Evolutionary conservation across 2,113 vertebrate species (phyloP).

Genomic region (Pterophyllum scalare): DNA sequence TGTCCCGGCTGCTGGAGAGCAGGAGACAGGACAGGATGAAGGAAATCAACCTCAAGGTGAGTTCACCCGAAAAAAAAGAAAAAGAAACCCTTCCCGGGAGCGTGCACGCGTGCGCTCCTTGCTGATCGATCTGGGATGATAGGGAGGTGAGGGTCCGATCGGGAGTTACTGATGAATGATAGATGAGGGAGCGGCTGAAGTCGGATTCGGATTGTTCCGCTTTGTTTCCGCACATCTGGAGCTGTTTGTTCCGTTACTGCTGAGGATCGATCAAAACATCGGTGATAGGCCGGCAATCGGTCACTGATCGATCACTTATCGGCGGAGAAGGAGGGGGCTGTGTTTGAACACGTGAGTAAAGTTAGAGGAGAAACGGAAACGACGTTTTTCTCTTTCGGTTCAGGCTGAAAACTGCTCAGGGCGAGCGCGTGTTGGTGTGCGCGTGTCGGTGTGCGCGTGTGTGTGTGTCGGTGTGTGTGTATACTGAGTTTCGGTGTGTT

Average conservation of each 20-base stretch:
- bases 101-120: conserved; percentile 8
- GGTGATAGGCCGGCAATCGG: neutral
- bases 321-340: neutral
- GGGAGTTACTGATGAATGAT: neutral
- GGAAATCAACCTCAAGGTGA: conserved; percentile 81
- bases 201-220: conserved; percentile 19
- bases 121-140: neutral
- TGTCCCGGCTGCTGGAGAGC: conserved; percentile 72
- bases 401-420: neutral
- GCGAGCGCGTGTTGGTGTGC: neutral
- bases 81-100: conserved; percentile 6
- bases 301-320: fast-evolving
- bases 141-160: neutral
- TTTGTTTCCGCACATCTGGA: conserved; percentile 45
- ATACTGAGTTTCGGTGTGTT: neutral
- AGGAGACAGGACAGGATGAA: conserved; percentile 82
- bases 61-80: conserved; percentile 32
- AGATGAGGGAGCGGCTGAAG: neutral
- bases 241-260: conserved; percentile 15
- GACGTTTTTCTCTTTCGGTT: conserved; percentile 10
- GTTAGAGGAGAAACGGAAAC: conserved; percentile 41
- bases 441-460: neutral
- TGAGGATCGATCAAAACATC: neutral
- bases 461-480: neutral
- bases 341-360: neutral